Base-by-base conservation (phyloP, 2,888 invertebrate genomes). In the Euspilapteryx auroguttella region DNA sequence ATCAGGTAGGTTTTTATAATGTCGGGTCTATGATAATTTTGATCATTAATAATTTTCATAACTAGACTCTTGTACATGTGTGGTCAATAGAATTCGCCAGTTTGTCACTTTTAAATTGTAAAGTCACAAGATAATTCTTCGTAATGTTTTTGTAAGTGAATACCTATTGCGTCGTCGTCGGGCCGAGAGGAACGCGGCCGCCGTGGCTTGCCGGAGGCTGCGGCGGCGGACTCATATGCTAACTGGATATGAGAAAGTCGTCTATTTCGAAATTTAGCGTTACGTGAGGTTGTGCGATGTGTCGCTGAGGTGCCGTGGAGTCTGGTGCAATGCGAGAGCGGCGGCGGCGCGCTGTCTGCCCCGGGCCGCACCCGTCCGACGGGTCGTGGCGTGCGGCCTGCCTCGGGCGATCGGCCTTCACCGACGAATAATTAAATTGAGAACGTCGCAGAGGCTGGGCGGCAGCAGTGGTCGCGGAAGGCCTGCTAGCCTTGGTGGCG, bases 401-500 rank as follows among this genome's bases (percentile, higher is more conserved):
- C 73, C 73, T 61, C 68, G 56, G 71, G 75, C 71, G 51, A 66
- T 75, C 59, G 75, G 71, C 75, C 73, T 75, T 75, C 73, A 54
- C 38, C 65, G 56, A 61, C 61, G 54, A 68, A 69, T 73, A 66
- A 75, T 73, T 68, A 68, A 65, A 58, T 57, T 55, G 57, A 65
- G 63, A 62, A 59, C 61, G 54, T 51, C 39, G 46, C 42, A 38
- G 41, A 37, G 40, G 45, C 47, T 41, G 42, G n/a, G 44, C 40
- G 45, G 45, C 33, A 39, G 38, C 38, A 31, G 34, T 28, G 34
- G 35, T 39, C 36, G 39, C 35, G 37, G 35, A 40, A 37, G 44
- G 41, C 40, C 53, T 48, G 56, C 61, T 62, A 69, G 71, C 73
- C 73, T 69, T 66, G 64, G 42, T 62, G 69, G 66, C 73, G 69